Evolutionary conservation across 2,797 vertebrate species (phyloP), one percentile per base, ranked within the genome.

Genomic region (Pantherophis vulpinus): DNA sequence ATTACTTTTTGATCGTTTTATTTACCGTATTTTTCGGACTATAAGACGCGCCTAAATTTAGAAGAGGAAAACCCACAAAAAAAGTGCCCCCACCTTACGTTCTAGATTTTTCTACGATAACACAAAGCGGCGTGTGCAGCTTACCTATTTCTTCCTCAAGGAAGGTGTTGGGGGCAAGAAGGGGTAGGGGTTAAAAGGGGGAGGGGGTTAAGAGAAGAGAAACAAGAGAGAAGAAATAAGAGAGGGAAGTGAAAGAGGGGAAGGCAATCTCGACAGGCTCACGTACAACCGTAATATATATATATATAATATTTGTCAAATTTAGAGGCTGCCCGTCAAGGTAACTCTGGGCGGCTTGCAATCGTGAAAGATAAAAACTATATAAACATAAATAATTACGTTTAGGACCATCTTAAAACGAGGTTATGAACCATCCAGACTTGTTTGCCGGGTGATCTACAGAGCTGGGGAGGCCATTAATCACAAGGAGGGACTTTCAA

Each of bases 91-190:
- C 16, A 5, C 88, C 32, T 51, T 54, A 16, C 12, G 11, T n/a
- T 92, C 92, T 92, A 93, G n/a, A 32, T 83, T 92, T 91, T 0
- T 91, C 93, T 94, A 94, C 13, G 23, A n/a, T 89, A 91, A 51
- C 0, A 0, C 91, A 95, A 94, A 95, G 94, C 27, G 10, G 59
- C 47, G 60, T 91, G 42, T 60, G 56, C 29, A 27, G 94, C 95
- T 96, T 95, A 95, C 91, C 96, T 86, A 25, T 94, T 96, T 93
- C 95, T 96, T 95, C 90, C 88, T 95, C 88, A 14, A 93, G 92
- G 92, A 95, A 95, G 92, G 91, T 92, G 93, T 70, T 93, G 94
- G 87, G 93, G 60, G 60, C 90, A 96, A 96, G 92, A 95, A 9
- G 66, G 92, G 93, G 70, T 92, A 88, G 83, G 56, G 89, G 83